phyloP scores from a whole-genome alignment of 1,140 invertebrate genomes.

The Plodia interpunctella region DNA sequence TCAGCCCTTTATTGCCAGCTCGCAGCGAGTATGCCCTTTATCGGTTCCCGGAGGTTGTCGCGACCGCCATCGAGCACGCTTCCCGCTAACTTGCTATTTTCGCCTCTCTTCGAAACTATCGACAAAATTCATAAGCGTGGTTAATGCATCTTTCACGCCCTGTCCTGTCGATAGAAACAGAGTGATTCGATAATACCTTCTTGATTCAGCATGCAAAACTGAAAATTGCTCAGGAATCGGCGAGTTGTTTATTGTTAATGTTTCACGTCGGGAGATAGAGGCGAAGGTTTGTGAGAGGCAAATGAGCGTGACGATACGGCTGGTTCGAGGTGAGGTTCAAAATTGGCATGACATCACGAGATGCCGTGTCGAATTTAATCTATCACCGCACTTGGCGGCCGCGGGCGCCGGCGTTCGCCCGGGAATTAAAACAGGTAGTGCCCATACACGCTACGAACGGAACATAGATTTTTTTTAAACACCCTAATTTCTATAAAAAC shows the following conservation, averaged over 20 bases:
- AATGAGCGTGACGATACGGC: conserved; percentile 63
- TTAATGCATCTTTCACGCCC: conserved; percentile 45
- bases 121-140: conserved; percentile 26
- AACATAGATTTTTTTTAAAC: conserved; percentile 39
- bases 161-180: conserved; percentile 33
- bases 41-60: conserved; percentile 64
- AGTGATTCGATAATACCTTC: conserved; percentile 19
- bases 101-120: conserved; percentile 52
- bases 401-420: conserved; percentile 51
- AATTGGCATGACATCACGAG: conserved; percentile 71
- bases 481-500: conserved; percentile 40
- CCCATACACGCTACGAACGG: conserved; percentile 41
- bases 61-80: conserved; percentile 46
- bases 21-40: conserved; percentile 50
- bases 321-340: conserved; percentile 41
- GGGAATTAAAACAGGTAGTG: conserved; percentile 61
- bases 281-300: conserved; percentile 36
- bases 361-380: conserved; percentile 73
- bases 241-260: conserved; percentile 42
- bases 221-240: conserved; percentile 17
- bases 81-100: conserved; percentile 64
- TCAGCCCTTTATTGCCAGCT: conserved; percentile 43
- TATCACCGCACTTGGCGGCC: conserved; percentile 56
- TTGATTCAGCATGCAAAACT: conserved; percentile 12
- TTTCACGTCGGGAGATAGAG: conserved; percentile 34